phyloP scores from a whole-genome alignment of 2,113 vertebrate genomes.

The Elaphurus davidianus region DNA sequence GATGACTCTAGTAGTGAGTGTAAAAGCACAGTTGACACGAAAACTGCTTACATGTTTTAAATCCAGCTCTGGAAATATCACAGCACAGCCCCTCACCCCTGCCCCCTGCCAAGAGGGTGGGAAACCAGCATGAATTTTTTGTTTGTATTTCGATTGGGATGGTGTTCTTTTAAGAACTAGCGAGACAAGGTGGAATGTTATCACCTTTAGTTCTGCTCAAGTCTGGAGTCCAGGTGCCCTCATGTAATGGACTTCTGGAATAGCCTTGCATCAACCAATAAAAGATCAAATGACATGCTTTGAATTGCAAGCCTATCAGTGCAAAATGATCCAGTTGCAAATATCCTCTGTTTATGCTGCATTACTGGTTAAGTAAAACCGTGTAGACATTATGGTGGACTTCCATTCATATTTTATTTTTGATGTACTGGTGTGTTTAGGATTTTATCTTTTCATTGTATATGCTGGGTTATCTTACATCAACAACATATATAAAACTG shows the following conservation, averaged over 20 bases:
- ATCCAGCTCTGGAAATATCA: constrained; percentile 20
- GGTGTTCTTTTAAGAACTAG: neutral
- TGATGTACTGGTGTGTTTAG: neutral
- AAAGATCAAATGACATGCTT: neutral
- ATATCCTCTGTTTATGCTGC: neutral
- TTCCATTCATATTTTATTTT: neutral
- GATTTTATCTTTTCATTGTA: neutral
- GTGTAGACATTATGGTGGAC: neutral
- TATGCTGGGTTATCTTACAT: constrained; percentile 11
- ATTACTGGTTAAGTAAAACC: neutral
- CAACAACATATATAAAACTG: neutral
- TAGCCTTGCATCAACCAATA: neutral
- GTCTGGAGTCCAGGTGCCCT: neutral
- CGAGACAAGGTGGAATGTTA: neutral
- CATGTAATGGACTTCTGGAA: neutral
- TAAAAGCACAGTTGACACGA: neutral
- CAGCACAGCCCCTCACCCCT: neutral
- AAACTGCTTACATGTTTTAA: constrained; percentile 5
- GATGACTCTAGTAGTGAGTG: neutral
- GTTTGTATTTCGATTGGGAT: neutral
- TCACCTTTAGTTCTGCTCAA: neutral
- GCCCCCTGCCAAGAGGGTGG: neutral
- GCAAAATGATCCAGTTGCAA: neutral
- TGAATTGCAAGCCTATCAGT: neutral
- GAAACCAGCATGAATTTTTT: neutral